Base-by-base conservation (phyloP, 2,888 invertebrate species). In the Orthosia gracilis region DNA sequence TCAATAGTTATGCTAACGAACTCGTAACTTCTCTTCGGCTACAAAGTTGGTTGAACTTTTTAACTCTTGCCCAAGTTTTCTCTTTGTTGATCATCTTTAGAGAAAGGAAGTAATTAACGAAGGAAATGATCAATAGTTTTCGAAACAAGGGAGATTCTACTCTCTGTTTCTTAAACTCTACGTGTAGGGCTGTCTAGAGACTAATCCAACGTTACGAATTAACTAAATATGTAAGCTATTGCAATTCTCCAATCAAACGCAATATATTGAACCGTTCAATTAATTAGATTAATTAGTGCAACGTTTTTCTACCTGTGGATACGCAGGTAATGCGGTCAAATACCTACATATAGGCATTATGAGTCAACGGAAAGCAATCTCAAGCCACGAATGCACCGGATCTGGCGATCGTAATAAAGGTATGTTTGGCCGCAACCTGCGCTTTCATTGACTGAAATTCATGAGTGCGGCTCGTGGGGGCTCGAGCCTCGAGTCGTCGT, bases 371-470 rank as follows among this genome's bases (percentile, higher is more conserved):
- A 78, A 63, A 82, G 81, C 73, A 86, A 85, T 86, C 79, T 82
- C 54, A 72, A 78, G 66, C 65, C 62, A 71, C 69, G 55, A 77
- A 77, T 81, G 85, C 82, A 79, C 77, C 76, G 82, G 84, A 82
- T 85, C 73, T 75, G 74, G 72, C 64, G 68, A 77, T 73, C 62
- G 76, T 80, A 82, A 78, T 82, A 82, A 86, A 76, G 73, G 84
- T 82, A 67, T 82, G 84, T 87, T 83, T 87, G 83, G 72, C 73
- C 72, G 61, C 79, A 83, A 80, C 85, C 83, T 82, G 86, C 78
- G 81, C 80, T 83, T 89, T 87, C 89, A 90, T 89, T 87, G 79
- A 87, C 87, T 89, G 89, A 88, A 89, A 86, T 91, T 90, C 89
- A 89, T 85, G 86, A 84, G 83, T 62, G 82, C 66, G 79, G 73